Evolutionary conservation across 1,140 invertebrate species (phyloP).

Genomic region (Schlechtendalia chinensis): DNA sequence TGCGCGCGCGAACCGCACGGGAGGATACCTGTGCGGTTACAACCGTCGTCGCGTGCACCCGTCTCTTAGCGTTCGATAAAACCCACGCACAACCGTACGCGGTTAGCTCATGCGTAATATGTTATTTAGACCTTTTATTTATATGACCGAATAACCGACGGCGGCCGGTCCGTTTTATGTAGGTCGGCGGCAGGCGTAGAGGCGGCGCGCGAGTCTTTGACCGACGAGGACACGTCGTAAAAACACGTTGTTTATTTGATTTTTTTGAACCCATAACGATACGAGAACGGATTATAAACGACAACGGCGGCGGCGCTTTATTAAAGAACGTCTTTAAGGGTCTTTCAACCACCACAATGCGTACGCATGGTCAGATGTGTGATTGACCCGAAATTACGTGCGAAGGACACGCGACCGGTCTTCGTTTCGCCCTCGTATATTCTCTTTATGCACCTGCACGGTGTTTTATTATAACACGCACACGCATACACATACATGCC

Average conservation of each 20-base stretch:
- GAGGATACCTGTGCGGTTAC: too few relatives aligned
- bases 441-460: not conserved
- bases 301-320: slow-evolving; percentile 7
- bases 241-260: too few relatives aligned
- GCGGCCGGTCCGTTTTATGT: too few relatives aligned
- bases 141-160: too few relatives aligned
- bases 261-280: too few relatives aligned
- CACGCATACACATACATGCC: too few relatives aligned
- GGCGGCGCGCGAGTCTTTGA: slow-evolving; percentile 12
- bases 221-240: not conserved
- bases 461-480: not conserved
- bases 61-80: too few relatives aligned
- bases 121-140: too few relatives aligned
- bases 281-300: not conserved
- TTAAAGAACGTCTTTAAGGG: slow-evolving; percentile 4
- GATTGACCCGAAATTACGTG: slow-evolving; percentile 40
- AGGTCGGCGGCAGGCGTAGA: slow-evolving; percentile 24
- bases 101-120: too few relatives aligned
- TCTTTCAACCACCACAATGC: not conserved
- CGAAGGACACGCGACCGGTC: slow-evolving; percentile 38
- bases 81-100: too few relatives aligned
- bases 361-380: slow-evolving; percentile 36
- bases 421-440: slow-evolving; percentile 27
- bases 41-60: too few relatives aligned
- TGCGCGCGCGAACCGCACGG: not conserved